These are phyloP conservation scores for Lacanobia oleracea DNA, from an alignment of 2,888 invertebrate species.

Conservation along the genomic window DNA sequence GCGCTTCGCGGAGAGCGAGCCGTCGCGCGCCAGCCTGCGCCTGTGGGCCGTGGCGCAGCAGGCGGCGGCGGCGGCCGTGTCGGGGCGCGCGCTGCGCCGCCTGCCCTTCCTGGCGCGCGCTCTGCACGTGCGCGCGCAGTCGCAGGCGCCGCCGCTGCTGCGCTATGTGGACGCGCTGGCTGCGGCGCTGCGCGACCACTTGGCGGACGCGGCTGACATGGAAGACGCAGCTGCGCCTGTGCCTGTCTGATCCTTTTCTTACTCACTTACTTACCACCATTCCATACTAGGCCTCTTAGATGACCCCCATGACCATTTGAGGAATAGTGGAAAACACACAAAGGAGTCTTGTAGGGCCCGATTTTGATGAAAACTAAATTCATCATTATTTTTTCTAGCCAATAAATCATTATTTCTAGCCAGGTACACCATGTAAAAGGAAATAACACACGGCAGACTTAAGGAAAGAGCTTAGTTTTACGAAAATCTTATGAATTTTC, in stretches of 20 bases:
- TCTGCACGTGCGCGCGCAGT: slow-evolving; percentile 76
- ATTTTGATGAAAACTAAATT: no score
- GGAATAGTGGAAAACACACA: no score
- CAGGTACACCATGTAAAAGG: no score
- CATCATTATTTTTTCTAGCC: no score
- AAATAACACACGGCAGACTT: no score
- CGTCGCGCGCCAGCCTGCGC: slow-evolving; percentile 74
- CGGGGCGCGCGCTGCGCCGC: slow-evolving; percentile 96
- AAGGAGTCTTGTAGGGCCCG: no score
- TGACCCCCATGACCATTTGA: no score
- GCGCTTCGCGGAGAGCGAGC: slow-evolving; percentile 75
- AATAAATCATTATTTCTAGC: no score
- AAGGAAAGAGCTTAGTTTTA: no score
- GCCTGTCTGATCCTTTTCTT: neutral
- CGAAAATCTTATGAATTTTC: no score
- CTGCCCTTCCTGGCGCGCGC: slow-evolving; percentile 96
- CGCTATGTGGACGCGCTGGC: slow-evolving; percentile 73
- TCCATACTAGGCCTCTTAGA: no score
- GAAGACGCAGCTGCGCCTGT: slow-evolving; percentile 49
- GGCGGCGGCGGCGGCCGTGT: slow-evolving; percentile 90
- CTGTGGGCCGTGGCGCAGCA: slow-evolving; percentile 84
- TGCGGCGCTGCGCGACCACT: slow-evolving; percentile 73
- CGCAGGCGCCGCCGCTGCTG: slow-evolving; percentile 93
- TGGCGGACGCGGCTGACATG: slow-evolving; percentile 73
- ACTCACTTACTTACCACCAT: neutral